Conservation (phyloP, 1,140 invertebrate species). For the Paralvinella palmiformis region DNA sequence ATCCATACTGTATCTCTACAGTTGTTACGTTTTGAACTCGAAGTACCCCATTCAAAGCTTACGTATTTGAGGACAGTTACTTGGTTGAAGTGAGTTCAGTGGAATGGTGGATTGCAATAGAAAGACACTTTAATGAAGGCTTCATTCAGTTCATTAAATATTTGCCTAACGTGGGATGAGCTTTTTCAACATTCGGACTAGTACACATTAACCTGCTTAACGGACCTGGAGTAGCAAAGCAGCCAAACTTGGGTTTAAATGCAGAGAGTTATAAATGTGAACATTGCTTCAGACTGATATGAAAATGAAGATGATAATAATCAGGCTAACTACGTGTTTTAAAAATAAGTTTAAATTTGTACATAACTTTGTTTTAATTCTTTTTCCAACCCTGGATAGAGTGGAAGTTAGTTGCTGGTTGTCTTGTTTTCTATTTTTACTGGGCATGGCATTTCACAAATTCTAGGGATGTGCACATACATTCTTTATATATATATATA, state of each 20-base stretch:
- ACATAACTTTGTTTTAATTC: conserved; percentile 1
- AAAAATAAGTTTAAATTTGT: neutral
- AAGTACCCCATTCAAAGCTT: conserved; percentile 7
- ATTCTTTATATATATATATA: too few relatives aligned
- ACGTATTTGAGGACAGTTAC: conserved; percentile 7
- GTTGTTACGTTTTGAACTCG: conserved; percentile 7
- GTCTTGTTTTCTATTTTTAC: too few relatives aligned
- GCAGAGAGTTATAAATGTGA: too few relatives aligned
- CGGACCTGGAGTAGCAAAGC: conserved; percentile 1
- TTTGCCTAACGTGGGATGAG: conserved; percentile 1
- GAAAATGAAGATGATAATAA: conserved; percentile 1
- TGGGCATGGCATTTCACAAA: too few relatives aligned
- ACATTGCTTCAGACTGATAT: neutral
- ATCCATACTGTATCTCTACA: conserved; percentile 5
- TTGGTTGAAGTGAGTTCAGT: conserved; percentile 4
- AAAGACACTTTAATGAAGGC: conserved; percentile 6
- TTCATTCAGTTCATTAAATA: conserved; percentile 3
- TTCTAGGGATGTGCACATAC: too few relatives aligned
- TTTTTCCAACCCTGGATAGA: conserved; percentile 6
- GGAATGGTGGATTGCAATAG: conserved; percentile 7
- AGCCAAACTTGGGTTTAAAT: too few relatives aligned
- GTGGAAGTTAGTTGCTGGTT: too few relatives aligned
- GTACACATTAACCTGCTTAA: conserved; percentile 7
- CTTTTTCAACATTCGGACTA: conserved; percentile 1
- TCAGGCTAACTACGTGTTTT: neutral